Evolutionary conservation across 2,113 vertebrate genomes (phyloP), one percentile per base, ranked within the genome.

Genomic region (Paraplagusia blochii): DNA sequence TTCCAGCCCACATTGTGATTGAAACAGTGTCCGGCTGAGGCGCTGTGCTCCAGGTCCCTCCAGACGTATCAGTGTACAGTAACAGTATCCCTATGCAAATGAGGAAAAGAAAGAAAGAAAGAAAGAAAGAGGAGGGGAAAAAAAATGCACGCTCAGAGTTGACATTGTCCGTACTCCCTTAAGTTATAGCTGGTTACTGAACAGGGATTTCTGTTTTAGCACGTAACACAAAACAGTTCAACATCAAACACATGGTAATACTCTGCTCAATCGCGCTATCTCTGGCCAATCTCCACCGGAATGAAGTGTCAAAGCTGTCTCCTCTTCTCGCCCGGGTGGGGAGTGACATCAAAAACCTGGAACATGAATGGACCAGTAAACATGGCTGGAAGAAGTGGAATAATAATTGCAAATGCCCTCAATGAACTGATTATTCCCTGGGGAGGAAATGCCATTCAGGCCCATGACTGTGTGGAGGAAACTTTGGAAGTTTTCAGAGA

Each of bases 381-480:
- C 11, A 48, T 18, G 39, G 55, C 60, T 58, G 46, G 50, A 40
- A 65, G 49, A 63, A 70, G 57, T 47, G 61, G 61, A 64, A 83
- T 82, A 76, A 75, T 68, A 72, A 66, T 71, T 45, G 34, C 55
- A 63, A 53, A 61, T 34, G 69, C 66, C 10, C 40, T 56, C 54
- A 58, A 34, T 44, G 40, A 72, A 75, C 47, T 83, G 84, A 80
- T 84, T 83, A 80, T 63, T 81, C 84, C 77, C 84, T 38, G 9
- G 82, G 58, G 82, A 85, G 84, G 80, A 74, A 74, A 80, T 62
- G 72, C 72, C 77, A 64, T 48, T 81, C 75, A 66, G 14, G 44
- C 39, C 44, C 33, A 44, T 71, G 72, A 81, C 66, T 87, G 69
- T 59, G 7, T 38, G 13, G 19, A 62, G 66, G 54, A 71, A 74